Percentiles rank a stretch among this genome's conserved stretches.
phyloP scores from a whole-genome alignment of 2,797 vertebrate genomes.

The Enteromius fasciolatus region DNA sequence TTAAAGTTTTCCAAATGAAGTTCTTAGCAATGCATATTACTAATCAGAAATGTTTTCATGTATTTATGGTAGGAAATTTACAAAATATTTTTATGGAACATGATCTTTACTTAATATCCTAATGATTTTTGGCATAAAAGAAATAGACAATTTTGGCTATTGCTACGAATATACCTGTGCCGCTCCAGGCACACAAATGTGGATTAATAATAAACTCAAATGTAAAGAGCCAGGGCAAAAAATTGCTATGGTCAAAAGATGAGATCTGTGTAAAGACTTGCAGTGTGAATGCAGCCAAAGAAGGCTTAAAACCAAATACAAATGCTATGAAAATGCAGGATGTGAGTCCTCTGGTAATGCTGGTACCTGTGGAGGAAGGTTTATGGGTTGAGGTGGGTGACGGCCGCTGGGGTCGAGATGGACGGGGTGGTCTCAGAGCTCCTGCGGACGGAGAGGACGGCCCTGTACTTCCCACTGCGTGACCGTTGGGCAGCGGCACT shows the following conservation, averaged over 20 bases:
- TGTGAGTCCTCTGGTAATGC: neutral
- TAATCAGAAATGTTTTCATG: no score
- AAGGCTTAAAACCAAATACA: neutral
- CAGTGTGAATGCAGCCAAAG: neutral
- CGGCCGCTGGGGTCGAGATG: constrained; percentile 83
- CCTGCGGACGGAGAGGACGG: constrained; percentile 87
- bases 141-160: no score
- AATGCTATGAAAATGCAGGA: neutral
- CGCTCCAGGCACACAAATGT: no score
- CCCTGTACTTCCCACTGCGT: constrained; percentile 76
- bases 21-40: no score
- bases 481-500: constrained; percentile 79
- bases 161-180: no score
- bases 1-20: no score
- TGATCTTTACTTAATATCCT: no score
- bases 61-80: no score
- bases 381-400: constrained; percentile 63
- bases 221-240: neutral
- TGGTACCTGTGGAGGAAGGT: constrained; percentile 78
- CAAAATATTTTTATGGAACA: no score
- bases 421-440: constrained; percentile 79
- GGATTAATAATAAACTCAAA: neutral
- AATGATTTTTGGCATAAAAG: no score
- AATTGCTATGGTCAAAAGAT: neutral
- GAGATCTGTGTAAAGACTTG: neutral